Evolutionary conservation across 2,888 invertebrate species (phyloP), one percentile per base, ranked within the genome.

Genomic region (Oxycera nigricornis): DNA sequence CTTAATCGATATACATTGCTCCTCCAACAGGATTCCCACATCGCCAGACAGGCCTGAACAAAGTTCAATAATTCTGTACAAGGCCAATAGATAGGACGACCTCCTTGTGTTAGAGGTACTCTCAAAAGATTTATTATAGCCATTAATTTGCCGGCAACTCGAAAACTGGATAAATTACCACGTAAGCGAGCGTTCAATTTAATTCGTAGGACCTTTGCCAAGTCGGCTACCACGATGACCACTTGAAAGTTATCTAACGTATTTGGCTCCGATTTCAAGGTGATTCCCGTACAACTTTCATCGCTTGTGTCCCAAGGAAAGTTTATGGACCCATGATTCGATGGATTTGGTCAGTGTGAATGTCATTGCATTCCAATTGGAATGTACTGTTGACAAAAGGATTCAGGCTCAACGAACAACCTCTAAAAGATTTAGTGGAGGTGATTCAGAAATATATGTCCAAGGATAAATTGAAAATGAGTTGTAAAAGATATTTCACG

Each of bases 131-230:
- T 75, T 75, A 75, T 75, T 31, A 73, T 50, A n/a, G 7, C 75
- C 75, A 75, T 75, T 75, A 75, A 75, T 75, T 75, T 39, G 61
- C 70, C 22, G 68, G 65, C 65, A 67, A 68, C 68, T 75, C 68
- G 65, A 67, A 73, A 73, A 59, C 68, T 61, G 73, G 75, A 75
- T 75, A 75, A 75, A 75, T 75, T 75, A 75, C 73, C 61, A 75
- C 57, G 72, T 72, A 72, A 72, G 72, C 72, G 72, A 24, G 72
- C 22, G 31, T 55, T 35, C 52, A 70, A 28, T 70, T 70, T 70
- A 70, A 70, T 70, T 70, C 70, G 55, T 24, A 35, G 14, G 68
- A 9, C 35, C 62, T 6, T 35, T 31, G 62, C 31, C 62, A 62
- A 62, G 35, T 39, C 14, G 61, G 31, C 61, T 7, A 46, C 2